phyloP scores from a whole-genome alignment of 2,888 invertebrate species.

The Leptinotarsa haldemani region DNA sequence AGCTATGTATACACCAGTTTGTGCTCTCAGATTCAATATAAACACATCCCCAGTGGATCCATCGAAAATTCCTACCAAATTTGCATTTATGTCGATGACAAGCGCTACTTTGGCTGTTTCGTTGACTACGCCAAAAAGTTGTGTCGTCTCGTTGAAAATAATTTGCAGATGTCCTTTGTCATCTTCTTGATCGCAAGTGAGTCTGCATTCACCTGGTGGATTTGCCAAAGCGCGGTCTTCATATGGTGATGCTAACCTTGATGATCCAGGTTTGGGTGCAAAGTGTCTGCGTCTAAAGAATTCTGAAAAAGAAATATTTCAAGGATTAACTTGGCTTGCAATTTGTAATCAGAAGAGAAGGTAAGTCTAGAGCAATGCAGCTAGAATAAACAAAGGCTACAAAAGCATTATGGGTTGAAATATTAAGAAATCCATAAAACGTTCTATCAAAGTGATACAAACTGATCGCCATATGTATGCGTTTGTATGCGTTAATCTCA shows the following conservation, averaged over 20 bases:
- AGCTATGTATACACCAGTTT: slow-evolving; percentile 41
- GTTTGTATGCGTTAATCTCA: too few relatives aligned
- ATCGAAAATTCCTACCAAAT: slow-evolving; percentile 41
- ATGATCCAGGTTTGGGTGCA: slow-evolving; percentile 32
- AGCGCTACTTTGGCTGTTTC: slow-evolving; percentile 41
- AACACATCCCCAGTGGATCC: slow-evolving; percentile 40
- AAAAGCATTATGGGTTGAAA: too few relatives aligned
- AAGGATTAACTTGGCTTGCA: too few relatives aligned
- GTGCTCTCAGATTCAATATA: slow-evolving; percentile 35
- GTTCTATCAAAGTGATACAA: too few relatives aligned
- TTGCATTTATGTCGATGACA: slow-evolving; percentile 39
- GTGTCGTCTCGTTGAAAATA: slow-evolving; percentile 35
- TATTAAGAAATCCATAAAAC: too few relatives aligned
- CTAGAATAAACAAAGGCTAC: too few relatives aligned
- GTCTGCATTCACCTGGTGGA: slow-evolving; percentile 13
- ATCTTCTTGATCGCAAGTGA: slow-evolving; percentile 12
- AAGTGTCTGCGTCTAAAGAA: slow-evolving; percentile 37
- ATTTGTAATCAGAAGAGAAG: too few relatives aligned
- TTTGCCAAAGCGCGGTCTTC: slow-evolving; percentile 22
- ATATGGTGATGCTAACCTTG: slow-evolving; percentile 31
- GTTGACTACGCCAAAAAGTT: slow-evolving; percentile 42
- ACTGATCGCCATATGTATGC: too few relatives aligned
- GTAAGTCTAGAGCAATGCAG: too few relatives aligned
- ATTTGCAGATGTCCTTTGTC: slow-evolving; percentile 30
- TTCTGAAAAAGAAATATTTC: slow-evolving; percentile 24